Conservation (phyloP, 2,888 invertebrate genomes). For the Drosophila subquinaria region DNA sequence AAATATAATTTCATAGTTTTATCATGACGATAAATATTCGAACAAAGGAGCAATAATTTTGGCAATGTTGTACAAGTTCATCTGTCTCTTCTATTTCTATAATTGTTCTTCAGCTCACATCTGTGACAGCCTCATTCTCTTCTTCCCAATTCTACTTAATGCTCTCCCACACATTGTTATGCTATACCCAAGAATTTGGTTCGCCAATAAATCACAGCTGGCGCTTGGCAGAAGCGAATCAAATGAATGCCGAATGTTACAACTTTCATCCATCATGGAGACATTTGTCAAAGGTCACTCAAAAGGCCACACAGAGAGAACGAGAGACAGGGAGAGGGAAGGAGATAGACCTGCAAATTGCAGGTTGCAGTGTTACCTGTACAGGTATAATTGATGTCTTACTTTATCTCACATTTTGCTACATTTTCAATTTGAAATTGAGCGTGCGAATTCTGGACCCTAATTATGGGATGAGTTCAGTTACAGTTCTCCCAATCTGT, state of each 20-base stretch:
- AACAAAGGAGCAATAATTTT: neutral
- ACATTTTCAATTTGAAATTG: slow-evolving; percentile 80
- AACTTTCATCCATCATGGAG: slow-evolving; percentile 60
- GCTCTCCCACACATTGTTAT: slow-evolving; percentile 15
- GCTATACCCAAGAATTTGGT: slow-evolving; percentile 33
- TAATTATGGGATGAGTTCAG: slow-evolving; percentile 70
- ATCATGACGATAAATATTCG: neutral
- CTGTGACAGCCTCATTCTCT: slow-evolving; percentile 9
- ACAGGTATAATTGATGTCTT: slow-evolving; percentile 69
- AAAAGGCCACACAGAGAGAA: slow-evolving; percentile 65
- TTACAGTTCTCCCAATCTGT: neutral
- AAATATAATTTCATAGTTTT: no score
- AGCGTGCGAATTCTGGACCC: slow-evolving; percentile 80
- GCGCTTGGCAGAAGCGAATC: slow-evolving; percentile 58
- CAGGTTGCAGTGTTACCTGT: slow-evolving; percentile 56
- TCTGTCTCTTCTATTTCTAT: neutral
- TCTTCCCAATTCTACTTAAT: slow-evolving; percentile 1
- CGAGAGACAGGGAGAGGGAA: neutral
- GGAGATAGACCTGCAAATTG: slow-evolving; percentile 22
- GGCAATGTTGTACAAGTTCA: neutral
- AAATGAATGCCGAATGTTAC: slow-evolving; percentile 18
- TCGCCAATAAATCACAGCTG: slow-evolving; percentile 67
- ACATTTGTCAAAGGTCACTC: slow-evolving; percentile 76
- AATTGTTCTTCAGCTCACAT: neutral
- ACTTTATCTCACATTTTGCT: slow-evolving; percentile 53